phyloP scores from a whole-genome alignment of 2,797 vertebrate species.

The Eidolon dupreanum region DNA sequence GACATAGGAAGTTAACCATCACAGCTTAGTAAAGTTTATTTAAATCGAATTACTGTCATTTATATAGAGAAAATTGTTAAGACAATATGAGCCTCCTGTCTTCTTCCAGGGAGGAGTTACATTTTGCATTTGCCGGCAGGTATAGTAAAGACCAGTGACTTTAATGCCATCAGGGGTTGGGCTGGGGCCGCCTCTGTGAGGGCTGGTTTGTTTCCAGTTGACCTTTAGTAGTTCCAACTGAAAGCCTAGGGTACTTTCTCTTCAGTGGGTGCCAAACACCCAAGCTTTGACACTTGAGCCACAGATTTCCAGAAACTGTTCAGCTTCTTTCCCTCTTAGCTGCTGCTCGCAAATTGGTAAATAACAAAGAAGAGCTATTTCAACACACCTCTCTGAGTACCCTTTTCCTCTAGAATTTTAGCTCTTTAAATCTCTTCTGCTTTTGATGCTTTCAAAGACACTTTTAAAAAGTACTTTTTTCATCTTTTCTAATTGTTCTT shows the following conservation, averaged over 20 bases:
- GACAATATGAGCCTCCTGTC: not conserved
- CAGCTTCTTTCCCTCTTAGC: not conserved
- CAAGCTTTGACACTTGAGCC: not conserved
- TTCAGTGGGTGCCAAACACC: not conserved
- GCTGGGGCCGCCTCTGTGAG: not conserved
- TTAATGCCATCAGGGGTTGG: not conserved
- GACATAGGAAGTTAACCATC: not conserved
- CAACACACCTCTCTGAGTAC: not conserved
- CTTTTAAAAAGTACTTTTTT: not conserved
- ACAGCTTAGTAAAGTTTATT: not conserved
- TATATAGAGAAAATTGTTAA: not conserved
- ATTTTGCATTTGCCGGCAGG: not conserved
- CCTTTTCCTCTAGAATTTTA: not conserved
- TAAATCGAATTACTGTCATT: not conserved
- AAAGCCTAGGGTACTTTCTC: not conserved
- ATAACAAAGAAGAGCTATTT: not conserved
- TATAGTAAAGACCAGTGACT: not conserved
- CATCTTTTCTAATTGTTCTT: not conserved
- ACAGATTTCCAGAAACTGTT: constrained; percentile 10
- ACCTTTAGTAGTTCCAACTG: not conserved
- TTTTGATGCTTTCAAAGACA: not conserved
- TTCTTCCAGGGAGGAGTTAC: not conserved
- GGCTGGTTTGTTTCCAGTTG: not conserved
- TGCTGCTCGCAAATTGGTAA: not conserved
- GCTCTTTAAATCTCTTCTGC: not conserved